Evolutionary conservation across 2,113 vertebrate species (phyloP), one percentile per base, ranked within the genome.

Genomic region (Syrrhaptes paradoxus): DNA sequence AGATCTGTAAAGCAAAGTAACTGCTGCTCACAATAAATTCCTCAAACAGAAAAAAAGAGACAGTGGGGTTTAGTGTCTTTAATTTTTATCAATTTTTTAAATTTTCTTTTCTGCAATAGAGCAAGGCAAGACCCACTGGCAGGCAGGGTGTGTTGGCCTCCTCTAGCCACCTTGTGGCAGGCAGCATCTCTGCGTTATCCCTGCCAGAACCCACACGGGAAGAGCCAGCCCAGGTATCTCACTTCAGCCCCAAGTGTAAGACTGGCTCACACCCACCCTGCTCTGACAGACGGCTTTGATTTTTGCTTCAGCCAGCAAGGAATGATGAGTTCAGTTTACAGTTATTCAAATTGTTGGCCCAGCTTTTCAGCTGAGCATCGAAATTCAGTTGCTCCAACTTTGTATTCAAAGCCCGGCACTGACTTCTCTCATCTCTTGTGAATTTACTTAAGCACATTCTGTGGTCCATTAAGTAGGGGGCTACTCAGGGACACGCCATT

Each of bases 161-260:
- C 61, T 57, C 88, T 63, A 90, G 88, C 92, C 92, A 94, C 73
- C 89, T 90, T 81, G 81, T 92, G 83, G 92, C 10, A 66, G 76
- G 19, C 14, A 48, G 43, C 17, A 73, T 58, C 25, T 76, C 54
- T 62, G 81, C 4, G 0, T 52, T 89, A 49, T 22, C 65, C 66
- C 54, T 70, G 65, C 22, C 85, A 86, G 36, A 43, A 57, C 5
- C 2, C 9, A 43, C 52, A 55, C 7, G 34, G 29, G 29, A 70
- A 66, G 29, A 59, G 61, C 51, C 26, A 52, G 72, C 59, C 71
- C 48, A 43, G 68, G 68, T 46, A 85, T 20, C 59, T 52, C 32
- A 4, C 22, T 38, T 58, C 21, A 74, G 85, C 46, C 3, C 3
- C 32, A 13, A 79, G 58, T 2, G 2, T 11, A 55, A 43, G 34